These are phyloP conservation scores for Troilus luridus DNA, from an alignment of 2,888 invertebrate species.

Conservation along the genomic window DNA sequence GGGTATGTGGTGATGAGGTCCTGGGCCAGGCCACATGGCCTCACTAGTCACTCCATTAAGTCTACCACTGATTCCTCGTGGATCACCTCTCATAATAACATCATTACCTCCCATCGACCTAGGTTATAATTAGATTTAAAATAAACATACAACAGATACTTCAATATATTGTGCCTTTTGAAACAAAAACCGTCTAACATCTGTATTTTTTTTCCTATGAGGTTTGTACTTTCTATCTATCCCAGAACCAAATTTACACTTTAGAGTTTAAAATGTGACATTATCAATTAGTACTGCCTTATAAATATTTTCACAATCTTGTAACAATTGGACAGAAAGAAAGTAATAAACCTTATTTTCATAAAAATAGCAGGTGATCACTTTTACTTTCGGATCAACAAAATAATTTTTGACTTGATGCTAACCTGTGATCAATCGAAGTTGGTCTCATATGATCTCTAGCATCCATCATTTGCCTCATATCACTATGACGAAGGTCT, in stretches of 20 bases:
- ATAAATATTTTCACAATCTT: too few species aligned
- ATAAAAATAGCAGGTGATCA: too few species aligned
- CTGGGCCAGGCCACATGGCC: slow-evolving; percentile 82
- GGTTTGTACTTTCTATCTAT: too few species aligned
- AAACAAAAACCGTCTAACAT: too few species aligned
- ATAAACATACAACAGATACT: not conserved
- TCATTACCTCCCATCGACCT: slow-evolving; percentile 74
- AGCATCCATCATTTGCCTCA: slow-evolving; percentile 70
- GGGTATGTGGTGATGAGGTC: slow-evolving; percentile 71
- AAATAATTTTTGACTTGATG: not conserved
- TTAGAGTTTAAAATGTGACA: too few species aligned
- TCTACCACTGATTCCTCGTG: slow-evolving; percentile 85
- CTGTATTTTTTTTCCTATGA: too few species aligned
- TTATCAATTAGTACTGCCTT: too few species aligned
- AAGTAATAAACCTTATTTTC: too few species aligned
- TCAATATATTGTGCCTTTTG: not conserved
- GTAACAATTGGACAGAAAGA: too few species aligned
- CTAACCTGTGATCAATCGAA: slow-evolving; percentile 69
- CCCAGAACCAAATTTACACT: too few species aligned
- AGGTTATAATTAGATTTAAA: not conserved
- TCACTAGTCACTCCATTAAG: slow-evolving; percentile 82
- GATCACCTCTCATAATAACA: slow-evolving; percentile 76
- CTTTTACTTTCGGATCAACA: too few species aligned
- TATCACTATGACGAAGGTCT: slow-evolving; percentile 71
- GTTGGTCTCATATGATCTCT: slow-evolving; percentile 68